Evolutionary conservation across 2,888 invertebrate species (phyloP).

Genomic region (Leptinotarsa haldemani): DNA sequence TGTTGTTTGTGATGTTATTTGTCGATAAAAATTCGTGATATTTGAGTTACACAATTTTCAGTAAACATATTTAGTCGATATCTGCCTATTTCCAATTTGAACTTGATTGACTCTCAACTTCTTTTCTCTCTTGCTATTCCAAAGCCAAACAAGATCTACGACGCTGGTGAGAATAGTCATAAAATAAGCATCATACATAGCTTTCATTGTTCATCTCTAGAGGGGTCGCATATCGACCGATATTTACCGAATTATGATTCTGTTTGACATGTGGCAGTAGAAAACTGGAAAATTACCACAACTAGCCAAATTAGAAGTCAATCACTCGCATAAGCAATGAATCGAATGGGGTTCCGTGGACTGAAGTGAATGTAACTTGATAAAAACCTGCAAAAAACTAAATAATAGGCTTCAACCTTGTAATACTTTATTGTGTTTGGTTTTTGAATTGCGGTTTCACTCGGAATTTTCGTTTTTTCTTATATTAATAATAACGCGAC

Average conservation of each 20-base stretch:
- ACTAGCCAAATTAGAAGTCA: slow-evolving; percentile 41
- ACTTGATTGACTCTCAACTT: too few relatives aligned
- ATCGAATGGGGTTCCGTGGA: slow-evolving; percentile 25
- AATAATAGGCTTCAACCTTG: slow-evolving; percentile 18
- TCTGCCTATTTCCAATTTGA: too few relatives aligned
- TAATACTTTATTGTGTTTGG: slow-evolving; percentile 15
- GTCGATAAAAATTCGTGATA: too few relatives aligned
- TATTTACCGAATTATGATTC: slow-evolving; percentile 51
- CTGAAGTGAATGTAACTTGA: slow-evolving; percentile 9
- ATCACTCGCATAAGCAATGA: slow-evolving; percentile 39
- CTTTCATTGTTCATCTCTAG: slow-evolving; percentile 1
- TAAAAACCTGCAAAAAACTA: slow-evolving; percentile 18
- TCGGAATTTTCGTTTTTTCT: slow-evolving; percentile 6
- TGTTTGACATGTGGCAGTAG: slow-evolving; percentile 53
- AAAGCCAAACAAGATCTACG: background rate
- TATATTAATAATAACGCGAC: background rate
- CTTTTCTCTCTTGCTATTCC: too few relatives aligned
- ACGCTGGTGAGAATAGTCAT: slow-evolving; percentile 31
- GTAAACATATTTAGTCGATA: too few relatives aligned
- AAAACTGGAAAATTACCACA: slow-evolving; percentile 54
- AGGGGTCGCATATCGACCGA: slow-evolving; percentile 35
- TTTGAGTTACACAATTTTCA: too few relatives aligned
- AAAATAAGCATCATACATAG: slow-evolving; percentile 30
- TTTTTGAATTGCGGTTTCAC: slow-evolving; percentile 15
- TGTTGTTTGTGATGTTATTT: too few relatives aligned